Base-by-base conservation (phyloP, 2,113 vertebrate species). In the Corythaixoides concolor region DNA sequence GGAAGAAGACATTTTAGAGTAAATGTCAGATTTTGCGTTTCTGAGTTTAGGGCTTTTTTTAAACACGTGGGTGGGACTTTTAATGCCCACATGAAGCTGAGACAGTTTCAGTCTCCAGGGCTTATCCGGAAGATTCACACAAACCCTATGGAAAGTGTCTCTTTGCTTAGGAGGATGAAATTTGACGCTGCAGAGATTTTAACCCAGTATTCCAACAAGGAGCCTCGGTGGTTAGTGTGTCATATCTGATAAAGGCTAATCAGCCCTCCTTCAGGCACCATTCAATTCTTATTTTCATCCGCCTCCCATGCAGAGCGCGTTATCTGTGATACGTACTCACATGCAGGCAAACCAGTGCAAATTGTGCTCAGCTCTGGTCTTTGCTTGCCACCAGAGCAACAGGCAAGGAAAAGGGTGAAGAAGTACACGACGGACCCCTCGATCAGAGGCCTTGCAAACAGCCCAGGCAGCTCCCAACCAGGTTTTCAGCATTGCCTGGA, bases 111-210 rank as follows among this genome's bases (percentile, higher is more conserved):
- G 74, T 95, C 94, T 92, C 92, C 32, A 1, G 95, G 92, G 88
- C 80, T 91, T 79, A 55, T 82, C 80, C 74, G 41, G 93, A 91
- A 91, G 94, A 91, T 94, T 78, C 88, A 95, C 90, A 81, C 83
- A 53, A 96, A 96, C 74, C 21, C 90, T 87, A 92, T 90, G 95
- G 86, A 85, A 97, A 95, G 94, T 83, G 95, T 95, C 95, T 96
- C 87, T 82, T 55, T 72, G 94, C 67, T 92, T 33, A 43, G 66
- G 89, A 95, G 85, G 86, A 89, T 32, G 84, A 73, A 95, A 92
- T 76, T 41, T 92, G 94, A 93, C 62, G 26, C 92, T 76, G 90
- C 32, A 2, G 86, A 87, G 95, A 82, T 94, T 96, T 87, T 81
- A 95, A 66, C 69, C 86, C 50, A 3, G 83, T 81, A 33, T 81